These are phyloP conservation scores for Geococcyx californianus DNA, from an alignment of 2,113 vertebrate species.

Conservation along the genomic window DNA sequence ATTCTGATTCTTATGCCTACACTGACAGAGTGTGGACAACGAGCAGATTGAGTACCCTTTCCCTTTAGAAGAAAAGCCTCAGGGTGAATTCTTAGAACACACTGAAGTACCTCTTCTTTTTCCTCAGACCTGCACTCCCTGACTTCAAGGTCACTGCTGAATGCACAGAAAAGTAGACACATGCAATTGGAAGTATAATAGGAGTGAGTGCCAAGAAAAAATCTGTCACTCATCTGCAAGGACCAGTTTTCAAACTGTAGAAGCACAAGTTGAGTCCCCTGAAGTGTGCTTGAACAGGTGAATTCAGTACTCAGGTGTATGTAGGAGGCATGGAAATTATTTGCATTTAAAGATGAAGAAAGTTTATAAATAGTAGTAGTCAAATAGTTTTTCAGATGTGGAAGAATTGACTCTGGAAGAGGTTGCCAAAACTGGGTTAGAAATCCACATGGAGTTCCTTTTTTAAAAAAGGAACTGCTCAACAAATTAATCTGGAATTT, in stretches of 20 bases:
- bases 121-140: background rate
- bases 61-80: background rate
- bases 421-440: background rate
- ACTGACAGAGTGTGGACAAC: background rate
- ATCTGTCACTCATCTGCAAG: background rate
- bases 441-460: background rate
- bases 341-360: background rate
- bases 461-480: background rate
- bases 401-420: background rate
- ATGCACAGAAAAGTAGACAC: background rate
- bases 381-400: background rate
- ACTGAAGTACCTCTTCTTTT: background rate
- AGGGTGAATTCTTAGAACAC: background rate
- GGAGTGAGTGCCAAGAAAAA: background rate
- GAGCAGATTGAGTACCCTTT: background rate
- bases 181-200: background rate
- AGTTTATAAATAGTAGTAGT: background rate
- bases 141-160: background rate
- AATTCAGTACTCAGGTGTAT: background rate
- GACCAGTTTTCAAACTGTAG: background rate
- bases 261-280: background rate
- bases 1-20: rapidly evolving
- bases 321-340: background rate
- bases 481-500: background rate
- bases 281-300: background rate